A percentile compares a stretch with the other conserved stretches of the same genome.
These are phyloP conservation scores for Dryococelus australis DNA, from an alignment of 2,888 invertebrate genomes.

Conservation along the genomic window DNA sequence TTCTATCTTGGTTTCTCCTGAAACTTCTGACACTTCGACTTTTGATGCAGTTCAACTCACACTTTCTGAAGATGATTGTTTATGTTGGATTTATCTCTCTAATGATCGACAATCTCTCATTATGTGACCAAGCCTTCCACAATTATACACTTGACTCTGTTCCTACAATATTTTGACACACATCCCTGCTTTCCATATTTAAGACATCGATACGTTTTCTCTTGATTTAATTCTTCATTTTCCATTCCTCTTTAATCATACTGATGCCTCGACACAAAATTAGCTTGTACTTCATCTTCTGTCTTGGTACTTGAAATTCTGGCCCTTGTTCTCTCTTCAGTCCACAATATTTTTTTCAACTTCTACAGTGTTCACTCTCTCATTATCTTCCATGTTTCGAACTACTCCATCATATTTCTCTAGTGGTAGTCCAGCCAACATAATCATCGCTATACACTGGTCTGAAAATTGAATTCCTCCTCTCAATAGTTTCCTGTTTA, in stretches of 20 bases:
- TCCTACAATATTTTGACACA: too few species aligned
- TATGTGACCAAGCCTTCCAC: too few species aligned
- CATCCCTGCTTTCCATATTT: too few species aligned
- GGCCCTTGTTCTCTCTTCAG: neutral
- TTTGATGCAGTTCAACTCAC: neutral
- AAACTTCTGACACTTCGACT: neutral
- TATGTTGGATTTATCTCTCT: neutral
- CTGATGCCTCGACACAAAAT: too few species aligned
- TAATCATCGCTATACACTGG: neutral
- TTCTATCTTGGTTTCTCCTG: too few species aligned
- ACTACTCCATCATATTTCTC: conserved; percentile 5
- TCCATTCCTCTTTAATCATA: too few species aligned
- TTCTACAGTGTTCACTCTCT: neutral
- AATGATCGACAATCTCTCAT: too few species aligned
- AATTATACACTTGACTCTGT: too few species aligned
- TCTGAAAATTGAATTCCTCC: too few species aligned
- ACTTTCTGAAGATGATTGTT: neutral
- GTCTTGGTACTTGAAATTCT: neutral
- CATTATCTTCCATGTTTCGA: neutral
- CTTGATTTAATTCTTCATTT: too few species aligned
- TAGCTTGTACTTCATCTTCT: neutral
- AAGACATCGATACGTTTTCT: too few species aligned
- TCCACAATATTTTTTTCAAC: neutral
- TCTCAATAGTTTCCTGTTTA: too few species aligned
- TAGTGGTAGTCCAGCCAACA: neutral